Conservation (phyloP, 2,113 vertebrate species). For the Aptenodytes forsteri region DNA sequence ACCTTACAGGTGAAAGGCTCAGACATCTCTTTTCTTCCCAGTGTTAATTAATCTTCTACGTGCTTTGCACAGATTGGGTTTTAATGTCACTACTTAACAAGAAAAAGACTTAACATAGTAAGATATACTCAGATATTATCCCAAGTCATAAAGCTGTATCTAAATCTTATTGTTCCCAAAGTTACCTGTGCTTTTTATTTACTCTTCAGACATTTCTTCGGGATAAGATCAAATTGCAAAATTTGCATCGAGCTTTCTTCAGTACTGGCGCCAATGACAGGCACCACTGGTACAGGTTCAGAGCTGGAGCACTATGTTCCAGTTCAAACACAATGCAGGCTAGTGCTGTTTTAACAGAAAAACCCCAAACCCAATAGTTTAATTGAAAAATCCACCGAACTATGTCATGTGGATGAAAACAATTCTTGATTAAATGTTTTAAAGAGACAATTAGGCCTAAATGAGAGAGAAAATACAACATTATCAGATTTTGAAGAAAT, state of each 20-base stretch:
- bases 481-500: not conserved
- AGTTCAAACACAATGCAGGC: not conserved
- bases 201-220: not conserved
- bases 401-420: not conserved
- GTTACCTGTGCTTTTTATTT: not conserved
- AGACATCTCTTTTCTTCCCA: conserved; percentile 11
- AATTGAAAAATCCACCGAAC: not conserved
- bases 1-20: conserved; percentile 45
- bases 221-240: not conserved
- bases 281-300: not conserved
- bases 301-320: not conserved
- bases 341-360: not conserved
- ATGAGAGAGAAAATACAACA: not conserved
- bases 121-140: not conserved
- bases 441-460: not conserved
- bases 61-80: not conserved
- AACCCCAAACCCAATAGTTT: not conserved
- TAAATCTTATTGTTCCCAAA: not conserved
- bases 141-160: not conserved
- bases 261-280: not conserved
- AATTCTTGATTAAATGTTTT: not conserved
- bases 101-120: not conserved
- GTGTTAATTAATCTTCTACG: conserved; percentile 34
- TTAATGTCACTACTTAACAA: not conserved
- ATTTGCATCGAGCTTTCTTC: not conserved